Percentiles rank a stretch among this genome's conserved stretches.
These are phyloP conservation scores for Lordiphosa mommai DNA, from an alignment of 1,140 invertebrate species.

Conservation along the genomic window DNA sequence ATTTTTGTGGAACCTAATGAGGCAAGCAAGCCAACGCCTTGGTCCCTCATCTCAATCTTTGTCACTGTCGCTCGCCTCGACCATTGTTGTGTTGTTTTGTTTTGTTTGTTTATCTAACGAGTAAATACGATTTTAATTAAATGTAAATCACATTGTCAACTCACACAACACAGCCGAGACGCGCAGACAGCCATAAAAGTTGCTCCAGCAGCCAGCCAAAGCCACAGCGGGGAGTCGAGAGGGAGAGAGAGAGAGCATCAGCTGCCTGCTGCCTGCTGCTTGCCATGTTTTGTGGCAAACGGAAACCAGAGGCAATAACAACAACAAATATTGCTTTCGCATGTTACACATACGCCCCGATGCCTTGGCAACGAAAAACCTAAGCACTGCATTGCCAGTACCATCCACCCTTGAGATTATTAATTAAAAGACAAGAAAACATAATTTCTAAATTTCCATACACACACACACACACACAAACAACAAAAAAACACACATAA, in stretches of 20 bases:
- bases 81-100: conserved; percentile 16
- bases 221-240: conserved; percentile 2
- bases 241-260: conserved; percentile 13
- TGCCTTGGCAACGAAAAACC: conserved; percentile 9
- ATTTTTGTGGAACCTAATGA: conserved; percentile 4
- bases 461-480: conserved; percentile 9
- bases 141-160: conserved; percentile 76
- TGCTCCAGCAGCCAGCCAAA: conserved; percentile 1
- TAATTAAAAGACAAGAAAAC: conserved; percentile 77
- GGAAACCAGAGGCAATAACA: conserved; percentile 22
- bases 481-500: conserved; percentile 14
- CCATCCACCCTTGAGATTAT: conserved; percentile 65
- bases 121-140: conserved; percentile 78
- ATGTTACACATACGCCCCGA: conserved; percentile 48
- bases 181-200: conserved; percentile 46
- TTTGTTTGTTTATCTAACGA: conserved; percentile 71
- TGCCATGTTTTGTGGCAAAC: conserved; percentile 31
- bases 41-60: background rate
- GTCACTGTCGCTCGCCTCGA: background rate
- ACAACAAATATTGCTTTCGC: conserved; percentile 47
- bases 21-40: conserved; percentile 1
- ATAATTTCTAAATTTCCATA: conserved; percentile 70
- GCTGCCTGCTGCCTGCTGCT: conserved; percentile 30
- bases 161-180: conserved; percentile 23
- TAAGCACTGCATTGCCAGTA: background rate